phyloP scores from a whole-genome alignment of 2,797 vertebrate genomes.

The Strix occidentalis region DNA sequence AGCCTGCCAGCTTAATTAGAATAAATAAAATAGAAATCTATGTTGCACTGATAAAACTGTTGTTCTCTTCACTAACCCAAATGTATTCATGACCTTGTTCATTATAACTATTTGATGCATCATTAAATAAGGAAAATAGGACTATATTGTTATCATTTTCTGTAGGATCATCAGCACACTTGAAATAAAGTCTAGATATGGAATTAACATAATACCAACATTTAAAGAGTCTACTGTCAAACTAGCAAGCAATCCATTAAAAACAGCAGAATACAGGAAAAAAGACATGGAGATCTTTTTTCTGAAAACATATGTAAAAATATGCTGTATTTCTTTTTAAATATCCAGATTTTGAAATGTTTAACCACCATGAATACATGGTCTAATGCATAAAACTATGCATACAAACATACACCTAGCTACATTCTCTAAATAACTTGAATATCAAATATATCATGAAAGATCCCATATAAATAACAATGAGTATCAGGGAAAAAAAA shows the following conservation, averaged over 20 bases:
- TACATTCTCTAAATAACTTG: not conserved
- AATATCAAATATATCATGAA: not conserved
- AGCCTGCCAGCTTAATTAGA: not conserved
- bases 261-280: not conserved
- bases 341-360: not conserved
- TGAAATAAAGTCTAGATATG: not conserved
- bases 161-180: not conserved
- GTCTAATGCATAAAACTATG: not conserved
- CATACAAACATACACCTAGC: not conserved
- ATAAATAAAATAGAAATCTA: not conserved
- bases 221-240: not conserved
- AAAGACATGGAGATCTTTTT: not conserved
- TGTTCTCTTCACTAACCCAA: not conserved
- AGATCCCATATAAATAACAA: not conserved
- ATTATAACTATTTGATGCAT: not conserved
- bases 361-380: not conserved
- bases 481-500: not conserved
- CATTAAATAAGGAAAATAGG: slow-evolving; percentile 4
- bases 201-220: not conserved
- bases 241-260: not conserved
- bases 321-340: not conserved
- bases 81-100: not conserved
- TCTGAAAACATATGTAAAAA: not conserved
- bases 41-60: not conserved
- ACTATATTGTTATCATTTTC: not conserved